A percentile compares a stretch with the other conserved stretches of the same genome.
phyloP scores from a whole-genome alignment of 2,113 vertebrate genomes.

The Trachemys scripta region DNA sequence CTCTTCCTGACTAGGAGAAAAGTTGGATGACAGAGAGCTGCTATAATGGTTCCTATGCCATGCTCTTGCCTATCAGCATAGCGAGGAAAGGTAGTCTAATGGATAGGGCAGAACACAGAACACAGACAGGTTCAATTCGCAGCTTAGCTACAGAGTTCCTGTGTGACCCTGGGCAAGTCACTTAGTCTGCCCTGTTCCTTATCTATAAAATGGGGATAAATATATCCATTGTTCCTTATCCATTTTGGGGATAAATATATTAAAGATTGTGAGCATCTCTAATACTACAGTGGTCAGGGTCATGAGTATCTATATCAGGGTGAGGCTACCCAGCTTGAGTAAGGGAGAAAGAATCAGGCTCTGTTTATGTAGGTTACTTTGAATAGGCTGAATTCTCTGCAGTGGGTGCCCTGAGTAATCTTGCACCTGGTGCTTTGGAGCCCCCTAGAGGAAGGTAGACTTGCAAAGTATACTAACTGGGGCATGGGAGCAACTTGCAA shows the following conservation, averaged over 20 bases:
- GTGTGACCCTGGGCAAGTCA: neutral
- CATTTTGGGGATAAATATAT: neutral
- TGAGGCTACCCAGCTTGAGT: neutral
- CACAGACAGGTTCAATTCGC: neutral
- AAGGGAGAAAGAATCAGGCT: too few species aligned
- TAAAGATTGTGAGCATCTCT: neutral
- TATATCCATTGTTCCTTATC: neutral
- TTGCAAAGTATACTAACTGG: accelerated
- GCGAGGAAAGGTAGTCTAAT: neutral
- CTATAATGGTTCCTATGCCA: neutral
- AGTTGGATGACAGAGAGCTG: neutral
- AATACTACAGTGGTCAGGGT: neutral
- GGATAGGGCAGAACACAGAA: neutral
- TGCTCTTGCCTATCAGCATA: neutral
- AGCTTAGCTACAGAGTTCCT: neutral
- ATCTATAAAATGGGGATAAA: neutral
- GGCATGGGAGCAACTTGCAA: neutral
- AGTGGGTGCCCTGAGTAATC: neutral
- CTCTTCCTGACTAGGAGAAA: neutral
- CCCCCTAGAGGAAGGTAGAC: neutral
- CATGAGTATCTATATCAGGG: neutral
- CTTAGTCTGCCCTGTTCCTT: neutral
- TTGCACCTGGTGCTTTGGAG: accelerated
- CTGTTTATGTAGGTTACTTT: neutral
- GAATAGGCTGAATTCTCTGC: neutral